phyloP scores from a whole-genome alignment of 2,797 vertebrate genomes.

The Falco cherrug region DNA sequence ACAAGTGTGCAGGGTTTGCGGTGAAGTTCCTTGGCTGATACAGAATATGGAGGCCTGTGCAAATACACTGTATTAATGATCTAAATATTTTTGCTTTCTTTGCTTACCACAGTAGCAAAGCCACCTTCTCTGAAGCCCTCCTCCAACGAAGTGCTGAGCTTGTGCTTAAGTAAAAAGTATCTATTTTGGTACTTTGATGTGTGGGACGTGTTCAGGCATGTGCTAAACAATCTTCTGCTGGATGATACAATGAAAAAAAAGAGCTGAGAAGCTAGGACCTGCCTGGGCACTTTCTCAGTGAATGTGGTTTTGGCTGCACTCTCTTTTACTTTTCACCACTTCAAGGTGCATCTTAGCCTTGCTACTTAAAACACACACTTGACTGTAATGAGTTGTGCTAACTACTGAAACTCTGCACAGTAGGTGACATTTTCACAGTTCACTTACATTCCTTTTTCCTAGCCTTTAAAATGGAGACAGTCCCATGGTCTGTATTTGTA shows the following conservation, averaged over 20 bases:
- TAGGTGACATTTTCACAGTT: not conserved
- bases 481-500: not conserved
- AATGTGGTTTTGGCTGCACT: not conserved
- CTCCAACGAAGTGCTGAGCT: not conserved
- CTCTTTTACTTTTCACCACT: not conserved
- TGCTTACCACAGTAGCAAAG: not conserved
- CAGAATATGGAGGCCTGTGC: not conserved
- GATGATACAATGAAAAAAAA: not conserved
- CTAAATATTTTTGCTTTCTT: not conserved
- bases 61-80: not conserved
- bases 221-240: not conserved
- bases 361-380: not conserved
- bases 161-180: not conserved
- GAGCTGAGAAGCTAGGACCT: not conserved
- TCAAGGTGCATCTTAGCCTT: not conserved
- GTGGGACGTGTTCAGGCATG: not conserved
- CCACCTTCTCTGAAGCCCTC: not conserved
- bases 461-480: not conserved
- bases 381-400: not conserved
- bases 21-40: not conserved
- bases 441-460: not conserved
- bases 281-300: not conserved
- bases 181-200: not conserved
- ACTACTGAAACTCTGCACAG: not conserved
- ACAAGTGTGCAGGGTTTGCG: constrained; percentile 12